These are phyloP conservation scores for Sitta carolinensis DNA, from an alignment of 2,797 vertebrate genomes.

Conservation along the genomic window DNA sequence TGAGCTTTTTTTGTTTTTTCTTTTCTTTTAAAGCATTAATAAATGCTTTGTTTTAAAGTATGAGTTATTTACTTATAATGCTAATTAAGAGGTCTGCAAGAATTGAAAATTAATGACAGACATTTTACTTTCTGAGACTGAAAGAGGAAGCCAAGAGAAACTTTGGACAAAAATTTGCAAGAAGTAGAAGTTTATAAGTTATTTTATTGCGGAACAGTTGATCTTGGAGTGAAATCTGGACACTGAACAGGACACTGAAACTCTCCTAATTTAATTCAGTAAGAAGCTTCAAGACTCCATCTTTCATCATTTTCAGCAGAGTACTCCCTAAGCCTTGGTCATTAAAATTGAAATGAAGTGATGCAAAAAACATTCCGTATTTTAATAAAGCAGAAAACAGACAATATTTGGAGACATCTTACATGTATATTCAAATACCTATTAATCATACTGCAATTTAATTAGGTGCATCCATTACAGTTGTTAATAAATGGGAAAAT, in stretches of 20 bases:
- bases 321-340: neutral
- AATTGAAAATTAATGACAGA: neutral
- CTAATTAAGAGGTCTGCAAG: neutral
- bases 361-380: neutral
- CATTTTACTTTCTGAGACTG: neutral
- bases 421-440: neutral
- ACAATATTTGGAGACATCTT: neutral
- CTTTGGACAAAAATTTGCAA: neutral
- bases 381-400: neutral
- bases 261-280: neutral
- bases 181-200: neutral
- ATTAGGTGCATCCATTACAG: neutral
- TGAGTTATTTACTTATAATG: neutral
- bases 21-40: neutral
- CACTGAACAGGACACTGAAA: neutral
- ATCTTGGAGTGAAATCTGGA: neutral
- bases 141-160: neutral
- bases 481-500: constrained; percentile 17
- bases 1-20: neutral
- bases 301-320: neutral
- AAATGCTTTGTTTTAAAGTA: neutral
- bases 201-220: neutral
- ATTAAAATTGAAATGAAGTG: neutral
- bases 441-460: neutral
- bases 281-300: neutral